These are phyloP conservation scores for Thaumetopoea pityocampa DNA, from an alignment of 1,140 invertebrate genomes.

Conservation along the genomic window DNA sequence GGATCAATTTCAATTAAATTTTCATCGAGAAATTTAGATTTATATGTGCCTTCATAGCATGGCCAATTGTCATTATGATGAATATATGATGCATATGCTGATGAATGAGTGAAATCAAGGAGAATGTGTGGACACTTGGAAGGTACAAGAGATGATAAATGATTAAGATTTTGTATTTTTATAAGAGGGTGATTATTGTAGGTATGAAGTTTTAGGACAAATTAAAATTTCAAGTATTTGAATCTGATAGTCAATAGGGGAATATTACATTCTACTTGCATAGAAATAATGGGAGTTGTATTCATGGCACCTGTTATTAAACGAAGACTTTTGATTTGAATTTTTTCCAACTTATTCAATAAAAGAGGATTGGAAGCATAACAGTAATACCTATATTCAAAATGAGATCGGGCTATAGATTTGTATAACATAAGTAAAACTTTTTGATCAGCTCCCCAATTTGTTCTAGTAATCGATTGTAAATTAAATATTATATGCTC, in stretches of 20 bases:
- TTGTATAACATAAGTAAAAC: conserved; percentile 19
- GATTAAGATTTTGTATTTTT: no score
- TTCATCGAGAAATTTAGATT: no score
- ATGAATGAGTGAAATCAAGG: no score
- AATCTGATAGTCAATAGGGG: conserved; percentile 14
- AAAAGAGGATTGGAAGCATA: conserved; percentile 9
- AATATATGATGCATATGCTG: no score
- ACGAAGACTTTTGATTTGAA: conserved; percentile 18
- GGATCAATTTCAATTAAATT: no score
- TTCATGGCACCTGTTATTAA: conserved; percentile 18
- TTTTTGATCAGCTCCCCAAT: conserved; percentile 21
- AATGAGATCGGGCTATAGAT: conserved; percentile 17
- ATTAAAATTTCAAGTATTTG: conserved; percentile 12
- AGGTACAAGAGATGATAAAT: no score
- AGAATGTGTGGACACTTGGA: no score
- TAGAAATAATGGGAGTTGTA: conserved; percentile 17
- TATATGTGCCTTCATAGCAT: no score
- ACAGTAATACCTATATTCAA: conserved; percentile 24
- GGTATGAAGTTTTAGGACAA: no score
- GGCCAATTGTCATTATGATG: no score
- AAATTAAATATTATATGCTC: conserved; percentile 25
- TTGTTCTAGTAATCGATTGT: conserved; percentile 11
- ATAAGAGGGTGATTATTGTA: no score
- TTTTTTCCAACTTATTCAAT: conserved; percentile 14
- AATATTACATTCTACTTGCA: conserved; percentile 19